Base-by-base conservation (phyloP, 2,888 invertebrate species). In the Volucella zonaria region DNA sequence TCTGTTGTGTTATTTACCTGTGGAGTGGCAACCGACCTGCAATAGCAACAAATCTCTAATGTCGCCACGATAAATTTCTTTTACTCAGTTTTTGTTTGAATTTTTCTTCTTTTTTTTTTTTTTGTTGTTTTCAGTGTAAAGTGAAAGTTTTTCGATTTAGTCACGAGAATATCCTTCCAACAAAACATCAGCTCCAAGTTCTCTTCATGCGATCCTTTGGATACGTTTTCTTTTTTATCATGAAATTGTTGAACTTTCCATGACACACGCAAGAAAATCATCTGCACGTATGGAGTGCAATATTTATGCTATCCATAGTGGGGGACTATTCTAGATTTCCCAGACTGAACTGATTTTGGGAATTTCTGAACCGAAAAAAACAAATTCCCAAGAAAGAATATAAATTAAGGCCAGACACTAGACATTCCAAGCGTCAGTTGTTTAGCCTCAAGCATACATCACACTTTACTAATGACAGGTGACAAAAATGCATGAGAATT, bases 61-160 rank as follows among this genome's bases (percentile, higher is more conserved):
- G 54, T 66, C 58, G 66, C 59, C 71, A 73, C 77, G 70, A 66
- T 76, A 73, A 73, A 67, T 77, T 61, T 54, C 43, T 49, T 31
- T 14, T 56, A 49, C 54, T 31, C 42, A 43, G 56, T 47, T 14
- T 31, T 31, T 31, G 31, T 31, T 6, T 31, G 31, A 31, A 6
- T 31, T 31, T 31, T 23, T 0, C 0, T 23, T 23, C 0, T 23
- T 23, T 42, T 15, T 18, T 3, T 1, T 11, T 8, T 43, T 11
- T 31, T 14, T 31, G 1, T 45, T 10, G 14, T 31, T 31, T 31
- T 31, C 31, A 31, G 31, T 47, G 52, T 64, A 61, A 74, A 85
- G 83, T 80, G 83, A 85, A 85, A 85, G 83, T 85, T 85, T 85
- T 85, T 80, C 83, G 83, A 85, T 85, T 85, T 85, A 85, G 80